Conservation (phyloP, 2,888 invertebrate genomes). For the Dicycla oo region DNA sequence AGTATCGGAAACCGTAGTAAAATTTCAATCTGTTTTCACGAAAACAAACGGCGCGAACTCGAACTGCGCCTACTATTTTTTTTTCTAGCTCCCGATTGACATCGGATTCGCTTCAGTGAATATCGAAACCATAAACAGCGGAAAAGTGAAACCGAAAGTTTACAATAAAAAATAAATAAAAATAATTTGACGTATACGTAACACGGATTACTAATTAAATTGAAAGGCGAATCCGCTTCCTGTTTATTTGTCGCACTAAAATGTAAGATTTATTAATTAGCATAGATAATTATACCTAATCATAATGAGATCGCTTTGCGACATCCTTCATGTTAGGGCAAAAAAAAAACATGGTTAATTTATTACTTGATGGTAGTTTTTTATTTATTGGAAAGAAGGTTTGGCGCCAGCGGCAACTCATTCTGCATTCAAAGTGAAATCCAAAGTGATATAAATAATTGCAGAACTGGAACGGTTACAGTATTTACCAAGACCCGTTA, state of each 20-base stretch:
- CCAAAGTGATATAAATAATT: conserved; percentile 30
- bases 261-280: conserved; percentile 45
- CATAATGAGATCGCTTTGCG: conserved; percentile 44
- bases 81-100: too few species aligned
- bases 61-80: too few species aligned
- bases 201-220: conserved; percentile 49
- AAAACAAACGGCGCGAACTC: too few species aligned
- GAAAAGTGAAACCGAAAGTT: conserved; percentile 52
- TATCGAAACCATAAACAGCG: conserved; percentile 7
- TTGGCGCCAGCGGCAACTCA: conserved; percentile 2
- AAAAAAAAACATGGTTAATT: conserved; percentile 36
- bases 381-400: conserved; percentile 27
- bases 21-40: too few species aligned
- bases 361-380: conserved; percentile 54
- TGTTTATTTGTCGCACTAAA: conserved; percentile 51
- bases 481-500: conserved; percentile 21
- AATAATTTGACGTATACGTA: conserved; percentile 34
- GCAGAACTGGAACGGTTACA: conserved; percentile 32
- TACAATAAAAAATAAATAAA: conserved; percentile 30
- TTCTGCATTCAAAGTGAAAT: conserved; percentile 46
- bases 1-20: too few species aligned
- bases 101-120: background rate
- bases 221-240: conserved; percentile 63
- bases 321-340: conserved; percentile 16
- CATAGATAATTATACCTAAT: conserved; percentile 40